Conservation (phyloP, 2,113 vertebrate species). For the Sinosuthora webbiana region DNA sequence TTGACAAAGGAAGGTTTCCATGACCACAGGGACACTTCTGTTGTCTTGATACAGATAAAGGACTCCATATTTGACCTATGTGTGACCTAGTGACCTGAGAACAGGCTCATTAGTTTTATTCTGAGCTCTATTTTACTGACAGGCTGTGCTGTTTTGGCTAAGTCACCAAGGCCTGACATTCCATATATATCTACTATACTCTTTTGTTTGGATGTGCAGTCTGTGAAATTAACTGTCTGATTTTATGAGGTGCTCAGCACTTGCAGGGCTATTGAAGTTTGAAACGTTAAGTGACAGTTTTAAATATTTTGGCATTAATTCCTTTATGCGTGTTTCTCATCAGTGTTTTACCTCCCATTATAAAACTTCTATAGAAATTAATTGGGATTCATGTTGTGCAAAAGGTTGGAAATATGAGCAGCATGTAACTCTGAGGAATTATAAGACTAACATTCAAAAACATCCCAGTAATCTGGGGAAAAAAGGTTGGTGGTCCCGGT, state of each 20-base stretch:
- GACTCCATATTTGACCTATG: neutral
- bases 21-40: neutral
- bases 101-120: neutral
- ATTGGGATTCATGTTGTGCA: neutral
- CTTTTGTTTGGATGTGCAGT: neutral
- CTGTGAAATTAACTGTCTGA: neutral
- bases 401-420: neutral
- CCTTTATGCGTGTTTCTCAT: constrained; percentile 1
- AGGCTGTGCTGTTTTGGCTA: neutral
- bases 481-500: neutral
- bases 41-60: neutral
- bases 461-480: neutral
- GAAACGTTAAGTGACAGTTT: neutral
- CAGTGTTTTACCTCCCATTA: neutral
- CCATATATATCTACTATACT: neutral
- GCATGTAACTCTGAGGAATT: neutral
- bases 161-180: neutral
- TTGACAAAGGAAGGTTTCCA: neutral
- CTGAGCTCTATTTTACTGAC: neutral
- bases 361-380: neutral
- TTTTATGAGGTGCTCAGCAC: neutral
- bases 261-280: neutral
- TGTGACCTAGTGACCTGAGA: neutral
- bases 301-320: neutral
- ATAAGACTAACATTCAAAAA: neutral